Evolutionary conservation across 2,797 vertebrate genomes (phyloP).

Genomic region (Crocodylus rhombifer): DNA sequence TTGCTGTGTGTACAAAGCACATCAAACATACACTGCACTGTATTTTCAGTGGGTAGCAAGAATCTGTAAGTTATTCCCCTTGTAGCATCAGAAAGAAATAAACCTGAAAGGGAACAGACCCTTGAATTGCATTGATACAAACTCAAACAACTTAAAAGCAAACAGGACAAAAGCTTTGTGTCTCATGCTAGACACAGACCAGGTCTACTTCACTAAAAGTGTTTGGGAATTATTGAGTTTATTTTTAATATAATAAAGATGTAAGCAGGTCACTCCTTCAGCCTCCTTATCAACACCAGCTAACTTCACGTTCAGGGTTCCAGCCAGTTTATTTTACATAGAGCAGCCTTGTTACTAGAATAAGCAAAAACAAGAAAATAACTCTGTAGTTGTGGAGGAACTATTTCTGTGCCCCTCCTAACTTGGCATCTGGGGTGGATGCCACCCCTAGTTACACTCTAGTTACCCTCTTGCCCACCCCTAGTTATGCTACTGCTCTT

Average conservation of each 20-base stretch:
- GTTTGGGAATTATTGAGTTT: neutral
- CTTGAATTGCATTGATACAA: neutral
- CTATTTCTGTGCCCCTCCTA: too few species aligned
- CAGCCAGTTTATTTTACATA: too few species aligned
- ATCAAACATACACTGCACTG: neutral
- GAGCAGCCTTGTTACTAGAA: too few species aligned
- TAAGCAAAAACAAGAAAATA: too few species aligned
- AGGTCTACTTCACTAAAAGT: neutral
- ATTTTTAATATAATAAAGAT: neutral
- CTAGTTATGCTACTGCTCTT: too few species aligned
- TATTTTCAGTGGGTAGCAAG: conserved; percentile 5
- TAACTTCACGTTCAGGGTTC: too few species aligned
- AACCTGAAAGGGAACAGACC: conserved; percentile 4
- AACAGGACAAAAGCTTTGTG: neutral
- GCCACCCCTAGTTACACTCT: too few species aligned
- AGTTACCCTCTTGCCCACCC: too few species aligned
- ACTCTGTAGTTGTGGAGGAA: too few species aligned
- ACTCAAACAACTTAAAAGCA: neutral
- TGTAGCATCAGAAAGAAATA: neutral
- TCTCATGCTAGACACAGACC: neutral
- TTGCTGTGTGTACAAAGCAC: neutral
- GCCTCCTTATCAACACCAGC: too few species aligned
- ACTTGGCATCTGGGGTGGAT: too few species aligned
- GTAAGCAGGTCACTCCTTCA: too few species aligned
- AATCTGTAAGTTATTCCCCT: conserved; percentile 32